Conservation (phyloP, 2,113 vertebrate genomes). For the Caloenas nicobarica region DNA sequence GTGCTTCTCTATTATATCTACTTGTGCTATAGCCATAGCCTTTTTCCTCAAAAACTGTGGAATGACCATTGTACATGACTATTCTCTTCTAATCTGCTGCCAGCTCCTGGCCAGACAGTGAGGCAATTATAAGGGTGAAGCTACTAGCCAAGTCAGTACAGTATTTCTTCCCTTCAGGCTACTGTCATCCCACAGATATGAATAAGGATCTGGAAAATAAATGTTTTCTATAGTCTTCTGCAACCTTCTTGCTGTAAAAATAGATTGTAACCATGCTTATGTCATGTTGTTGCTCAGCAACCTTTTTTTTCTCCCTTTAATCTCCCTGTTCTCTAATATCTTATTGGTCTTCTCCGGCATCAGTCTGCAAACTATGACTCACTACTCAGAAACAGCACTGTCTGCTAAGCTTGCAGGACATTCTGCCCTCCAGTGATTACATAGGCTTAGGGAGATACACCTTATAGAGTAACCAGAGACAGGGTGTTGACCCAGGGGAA, state of each 20-base stretch:
- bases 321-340: conserved; percentile 41
- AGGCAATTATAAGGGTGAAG: neutral
- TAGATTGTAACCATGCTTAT: conserved; percentile 60
- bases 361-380: neutral
- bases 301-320: neutral
- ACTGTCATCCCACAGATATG: neutral
- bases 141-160: neutral
- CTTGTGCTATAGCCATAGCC: neutral
- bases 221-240: conserved; percentile 31
- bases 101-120: neutral
- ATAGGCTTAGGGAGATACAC: neutral
- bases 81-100: neutral
- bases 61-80: neutral
- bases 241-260: conserved; percentile 68
- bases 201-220: conserved; percentile 10
- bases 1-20: neutral
- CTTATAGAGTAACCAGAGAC: neutral
- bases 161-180: neutral
- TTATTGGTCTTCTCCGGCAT: conserved; percentile 44
- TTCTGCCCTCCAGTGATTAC: conserved; percentile 23
- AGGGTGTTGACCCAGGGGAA: neutral
- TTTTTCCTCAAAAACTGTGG: neutral
- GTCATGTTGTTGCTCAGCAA: conserved; percentile 72
- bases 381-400: neutral
- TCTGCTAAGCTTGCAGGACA: conserved; percentile 29